Conservation (phyloP, 2,113 vertebrate genomes). For the Clarias batrachus region DNA sequence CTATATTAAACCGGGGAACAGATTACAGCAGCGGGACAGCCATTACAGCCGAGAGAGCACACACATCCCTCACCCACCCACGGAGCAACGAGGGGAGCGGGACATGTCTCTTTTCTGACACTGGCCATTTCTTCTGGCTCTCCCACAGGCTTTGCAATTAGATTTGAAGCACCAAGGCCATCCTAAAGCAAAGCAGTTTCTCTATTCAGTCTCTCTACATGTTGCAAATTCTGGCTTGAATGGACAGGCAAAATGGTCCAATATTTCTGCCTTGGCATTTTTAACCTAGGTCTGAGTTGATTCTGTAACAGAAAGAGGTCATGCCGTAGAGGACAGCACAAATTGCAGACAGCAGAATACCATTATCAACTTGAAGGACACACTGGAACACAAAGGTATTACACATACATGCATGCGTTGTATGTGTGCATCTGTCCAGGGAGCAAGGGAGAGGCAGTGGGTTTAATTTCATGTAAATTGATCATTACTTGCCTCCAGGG, state of each 20-base stretch:
- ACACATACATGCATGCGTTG: neutral
- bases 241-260: slow-evolving; percentile 38
- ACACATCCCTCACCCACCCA: neutral
- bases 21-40: slow-evolving; percentile 35
- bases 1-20: slow-evolving; percentile 34
- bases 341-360: slow-evolving; percentile 2
- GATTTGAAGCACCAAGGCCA: neutral
- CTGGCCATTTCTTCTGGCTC: slow-evolving; percentile 22
- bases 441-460: slow-evolving; percentile 2
- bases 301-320: neutral
- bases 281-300: neutral
- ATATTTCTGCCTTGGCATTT: neutral
- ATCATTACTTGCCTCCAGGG: slow-evolving; percentile 43
- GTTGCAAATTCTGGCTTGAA: neutral
- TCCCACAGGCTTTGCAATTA: slow-evolving; percentile 20
- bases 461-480: slow-evolving; percentile 48
- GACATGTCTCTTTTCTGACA: slow-evolving; percentile 31
- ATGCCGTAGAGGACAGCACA: neutral
- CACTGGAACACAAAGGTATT: neutral
- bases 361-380: neutral
- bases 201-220: neutral
- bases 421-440: neutral
- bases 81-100: slow-evolving; percentile 18
- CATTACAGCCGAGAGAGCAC: slow-evolving; percentile 25
- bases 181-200: slow-evolving; percentile 17